Percentiles rank a stretch among this genome's conserved stretches.
Evolutionary conservation across 1,140 invertebrate species (phyloP).

Genomic region (Euborellia annulipes): DNA sequence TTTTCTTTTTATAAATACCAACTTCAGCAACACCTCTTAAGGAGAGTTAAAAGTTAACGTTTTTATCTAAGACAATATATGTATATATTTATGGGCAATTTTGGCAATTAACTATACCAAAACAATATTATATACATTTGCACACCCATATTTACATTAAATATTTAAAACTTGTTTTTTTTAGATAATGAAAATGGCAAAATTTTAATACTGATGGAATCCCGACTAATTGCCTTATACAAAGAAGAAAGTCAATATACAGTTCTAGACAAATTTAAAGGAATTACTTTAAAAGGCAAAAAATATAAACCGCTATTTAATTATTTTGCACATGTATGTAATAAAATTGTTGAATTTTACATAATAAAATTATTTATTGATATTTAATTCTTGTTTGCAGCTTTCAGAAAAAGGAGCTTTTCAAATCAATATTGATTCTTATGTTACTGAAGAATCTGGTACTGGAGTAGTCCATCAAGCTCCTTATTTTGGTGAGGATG

Average conservation of each 20-base stretch:
- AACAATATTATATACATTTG: too few relatives aligned
- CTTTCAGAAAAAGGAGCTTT: conserved; percentile 57
- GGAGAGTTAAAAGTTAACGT: too few relatives aligned
- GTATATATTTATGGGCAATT: too few relatives aligned
- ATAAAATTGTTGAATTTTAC: background rate
- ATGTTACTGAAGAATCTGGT: conserved; percentile 93
- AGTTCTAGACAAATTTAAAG: conserved; percentile 65
- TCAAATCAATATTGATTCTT: conserved; percentile 70
- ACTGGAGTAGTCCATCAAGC: conserved; percentile 99
- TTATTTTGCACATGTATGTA: conserved; percentile 52
- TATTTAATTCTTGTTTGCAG: conserved; percentile 14
- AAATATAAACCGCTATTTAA: conserved; percentile 82
- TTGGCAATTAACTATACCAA: too few relatives aligned
- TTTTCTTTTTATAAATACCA: too few relatives aligned
- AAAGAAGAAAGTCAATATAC: conserved; percentile 61
- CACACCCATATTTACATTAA: too few relatives aligned
- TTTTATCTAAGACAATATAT: too few relatives aligned
- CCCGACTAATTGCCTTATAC: conserved; percentile 62
- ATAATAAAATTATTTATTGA: conserved; percentile 2
- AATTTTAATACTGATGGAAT: conserved; percentile 79
- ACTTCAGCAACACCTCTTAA: too few relatives aligned
- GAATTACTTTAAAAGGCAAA: conserved; percentile 62
- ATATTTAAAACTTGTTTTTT: conserved; percentile 6
- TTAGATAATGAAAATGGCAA: conserved; percentile 23
- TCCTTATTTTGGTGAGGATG: conserved; percentile 98